Base-by-base conservation (phyloP, 2,888 invertebrate species). In the Parelbella ahira region DNA sequence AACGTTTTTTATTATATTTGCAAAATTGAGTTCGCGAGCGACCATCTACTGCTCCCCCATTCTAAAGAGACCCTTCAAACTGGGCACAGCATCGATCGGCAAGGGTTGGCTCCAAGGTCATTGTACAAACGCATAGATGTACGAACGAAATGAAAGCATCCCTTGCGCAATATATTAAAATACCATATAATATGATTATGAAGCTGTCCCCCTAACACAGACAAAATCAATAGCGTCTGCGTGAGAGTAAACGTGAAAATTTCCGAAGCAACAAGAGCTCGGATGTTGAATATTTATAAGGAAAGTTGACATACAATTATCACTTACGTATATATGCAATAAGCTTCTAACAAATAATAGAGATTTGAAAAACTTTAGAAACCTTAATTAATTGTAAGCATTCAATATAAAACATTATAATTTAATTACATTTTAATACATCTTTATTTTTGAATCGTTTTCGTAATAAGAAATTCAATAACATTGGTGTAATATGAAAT, bases 151-250 rank as follows among this genome's bases (percentile, higher is more conserved):
- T 33, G 15, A 32, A 43, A 32, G 56, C 58, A 60, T 68, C 78
- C 77, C 76, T 68, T 54, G 58, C 53, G 54, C 61, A 59, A 65
- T 76, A 71, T 75, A 79, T 81, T 83, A 80, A 82, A 80, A 83
- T 76, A 69, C 78, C 68, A 73, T 80, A 81, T 84, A 79, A 84
- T 78, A 77, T 79, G 75, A 81, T 86, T 84, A 83, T 76, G 73
- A 73, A 58, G 52, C 70, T 81, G 83, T 79, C 82, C 84, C 84
- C 86, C 82, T 86, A 79, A 82, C 81, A 83, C 83, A 84, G 86
- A 87, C 86, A 84, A 84, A 87, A 87, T 87, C 86, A 71, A 87
- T 87, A 86, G 70, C 68, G 86, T 81, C 84, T 84, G 81, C 75
- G 65, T 64, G 54, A 47, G 51, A 49, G 82, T 80, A 82, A 65